Evolutionary conservation across 2,888 invertebrate species (phyloP), one percentile per base, ranked within the genome.

Genomic region (Scaptomyza reducta): DNA sequence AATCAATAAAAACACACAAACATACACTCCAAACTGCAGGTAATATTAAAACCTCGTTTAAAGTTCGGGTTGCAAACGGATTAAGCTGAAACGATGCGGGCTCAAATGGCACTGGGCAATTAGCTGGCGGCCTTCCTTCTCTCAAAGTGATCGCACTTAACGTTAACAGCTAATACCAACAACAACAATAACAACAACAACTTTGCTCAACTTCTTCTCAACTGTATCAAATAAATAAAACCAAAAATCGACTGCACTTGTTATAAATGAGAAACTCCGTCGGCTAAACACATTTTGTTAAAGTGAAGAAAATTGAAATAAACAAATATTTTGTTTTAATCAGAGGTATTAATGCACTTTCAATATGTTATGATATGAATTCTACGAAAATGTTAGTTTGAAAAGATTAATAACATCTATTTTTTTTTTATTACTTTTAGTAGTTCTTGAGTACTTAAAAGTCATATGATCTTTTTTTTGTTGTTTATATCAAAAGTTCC

Each of bases 11-110:
- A 13, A 22, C 14, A 42, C 13, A 46, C 31, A 59, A 14, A n/a
- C 44, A 7, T 6, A 38, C 16, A 40, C 40, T 16, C 10, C 0
- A 46, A 64, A 40, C 42, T 25, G 55, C 77, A 75, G 72, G 65
- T 64, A 59, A 38, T 62, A 47, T 54, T 38, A 14, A 45, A 61
- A 41, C 63, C 61, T 62, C 38, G 7, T 62, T 58, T 77, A 27
- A 58, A 46, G 58, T 40, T 56, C 69, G 69, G 57, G 16, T 61
- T 72, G 62, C 60, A 44, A 79, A 64, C 70, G 83, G 79, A 79
- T 76, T 79, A 75, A 77, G 65, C 64, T 40, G 31, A 42, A 22
- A 55, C 33, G 47, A 63, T 75, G 67, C 75, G 68, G 59, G 57
- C 60, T 51, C 46, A 49, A 56, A 59, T 29, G 53, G 44, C 53